Evolutionary conservation across 2,888 invertebrate species (phyloP).

Genomic region (Morpho deidamia): DNA sequence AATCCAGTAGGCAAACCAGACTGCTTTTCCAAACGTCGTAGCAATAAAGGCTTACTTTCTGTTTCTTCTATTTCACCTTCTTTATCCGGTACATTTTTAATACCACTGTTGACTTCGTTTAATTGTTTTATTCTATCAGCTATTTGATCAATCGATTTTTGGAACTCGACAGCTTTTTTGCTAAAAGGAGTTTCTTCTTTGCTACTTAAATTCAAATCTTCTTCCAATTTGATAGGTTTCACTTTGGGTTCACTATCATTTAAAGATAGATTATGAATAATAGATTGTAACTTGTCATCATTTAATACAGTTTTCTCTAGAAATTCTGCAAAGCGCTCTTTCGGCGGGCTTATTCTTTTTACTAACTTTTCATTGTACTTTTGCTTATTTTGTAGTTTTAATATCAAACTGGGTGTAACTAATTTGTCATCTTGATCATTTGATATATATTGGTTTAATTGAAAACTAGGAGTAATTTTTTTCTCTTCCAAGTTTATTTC

Average conservation of each 20-base stretch:
- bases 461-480: no score
- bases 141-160: conserved; percentile 45
- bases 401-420: conserved; percentile 26
- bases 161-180: conserved; percentile 40
- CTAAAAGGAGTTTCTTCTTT: conserved; percentile 31
- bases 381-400: conserved; percentile 40
- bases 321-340: conserved; percentile 63
- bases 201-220: not conserved
- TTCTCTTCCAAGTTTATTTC: not conserved
- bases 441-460: not conserved
- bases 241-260: conserved; percentile 37
- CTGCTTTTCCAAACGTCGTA: conserved; percentile 57
- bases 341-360: conserved; percentile 65
- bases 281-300: conserved; percentile 65
- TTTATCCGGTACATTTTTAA: conserved; percentile 16
- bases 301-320: conserved; percentile 67
- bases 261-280: conserved; percentile 65
- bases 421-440: conserved; percentile 5
- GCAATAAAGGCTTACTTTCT: conserved; percentile 41
- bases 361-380: conserved; percentile 27
- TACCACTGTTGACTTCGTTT: conserved; percentile 24
- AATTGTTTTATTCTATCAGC: conserved; percentile 45
- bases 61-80: conserved; percentile 16
- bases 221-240: conserved; percentile 7
- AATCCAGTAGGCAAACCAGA: conserved; percentile 53